Percentiles rank a stretch among this genome's conserved stretches.
phyloP scores from a whole-genome alignment of 2,888 invertebrate species.

The Sialis lutaria region DNA sequence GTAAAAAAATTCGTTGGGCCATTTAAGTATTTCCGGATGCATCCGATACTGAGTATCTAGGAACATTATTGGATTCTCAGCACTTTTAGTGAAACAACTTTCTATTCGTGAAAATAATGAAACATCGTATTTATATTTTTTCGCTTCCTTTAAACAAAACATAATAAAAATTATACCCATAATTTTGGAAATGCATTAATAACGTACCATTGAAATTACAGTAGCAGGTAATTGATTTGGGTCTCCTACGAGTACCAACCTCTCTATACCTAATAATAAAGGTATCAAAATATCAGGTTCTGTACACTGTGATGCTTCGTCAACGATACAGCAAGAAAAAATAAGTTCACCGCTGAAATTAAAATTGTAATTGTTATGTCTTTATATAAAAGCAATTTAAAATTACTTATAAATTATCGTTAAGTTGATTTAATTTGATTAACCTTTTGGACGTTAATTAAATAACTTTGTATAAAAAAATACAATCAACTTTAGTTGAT shows the following conservation, averaged over 20 bases:
- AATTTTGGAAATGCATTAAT: constrained; percentile 1
- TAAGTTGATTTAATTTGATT: too few relatives aligned
- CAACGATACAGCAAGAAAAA: constrained; percentile 56
- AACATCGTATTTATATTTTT: constrained; percentile 45
- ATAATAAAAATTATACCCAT: constrained; percentile 1
- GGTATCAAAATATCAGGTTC: constrained; percentile 74
- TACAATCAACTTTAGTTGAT: too few relatives aligned
- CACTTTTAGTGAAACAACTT: constrained; percentile 30
- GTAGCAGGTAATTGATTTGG: constrained; percentile 72
- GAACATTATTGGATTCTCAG: constrained; percentile 29
- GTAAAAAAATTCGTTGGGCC: constrained; percentile 64
- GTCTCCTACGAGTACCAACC: constrained; percentile 72
- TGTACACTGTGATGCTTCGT: constrained; percentile 75
- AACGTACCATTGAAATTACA: constrained; percentile 47
- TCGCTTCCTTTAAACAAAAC: constrained; percentile 39
- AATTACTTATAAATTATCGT: too few relatives aligned
- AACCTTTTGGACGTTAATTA: too few relatives aligned
- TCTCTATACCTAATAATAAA: constrained; percentile 52
- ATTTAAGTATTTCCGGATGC: constrained; percentile 62
- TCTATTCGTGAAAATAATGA: constrained; percentile 65
- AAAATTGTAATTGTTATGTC: background rate
- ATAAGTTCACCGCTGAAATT: constrained; percentile 7
- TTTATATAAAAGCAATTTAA: too few relatives aligned
- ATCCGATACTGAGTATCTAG: constrained; percentile 68
- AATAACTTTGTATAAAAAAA: background rate